phyloP scores from a whole-genome alignment of 2,113 vertebrate genomes.

The Crotalus horridus region DNA sequence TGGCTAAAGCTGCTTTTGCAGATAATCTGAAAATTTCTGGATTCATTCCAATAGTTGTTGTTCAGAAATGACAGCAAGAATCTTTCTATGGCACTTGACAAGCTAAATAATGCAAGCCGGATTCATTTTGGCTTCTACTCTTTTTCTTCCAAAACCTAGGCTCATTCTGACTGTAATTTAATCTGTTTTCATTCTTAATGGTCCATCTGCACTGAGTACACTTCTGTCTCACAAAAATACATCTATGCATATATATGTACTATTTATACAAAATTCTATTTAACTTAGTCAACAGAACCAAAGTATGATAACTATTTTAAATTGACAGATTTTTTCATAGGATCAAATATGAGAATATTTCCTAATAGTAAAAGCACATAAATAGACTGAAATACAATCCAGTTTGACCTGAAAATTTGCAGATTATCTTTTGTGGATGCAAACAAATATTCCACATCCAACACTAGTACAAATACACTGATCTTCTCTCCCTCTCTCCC shows the following conservation, averaged over 20 bases:
- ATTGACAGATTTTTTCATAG: neutral
- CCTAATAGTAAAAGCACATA: conserved; percentile 1
- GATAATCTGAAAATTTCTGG: conserved; percentile 48
- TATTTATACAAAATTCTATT: conserved; percentile 2
- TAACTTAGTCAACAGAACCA: conserved; percentile 2
- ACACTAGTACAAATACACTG: neutral
- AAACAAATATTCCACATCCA: neutral
- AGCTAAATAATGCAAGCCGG: conserved; percentile 15
- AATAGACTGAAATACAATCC: neutral
- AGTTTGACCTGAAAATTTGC: neutral
- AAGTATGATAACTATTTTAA: conserved; percentile 16
- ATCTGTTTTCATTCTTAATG: conserved; percentile 20
- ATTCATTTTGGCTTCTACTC: conserved; percentile 18
- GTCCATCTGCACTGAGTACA: neutral
- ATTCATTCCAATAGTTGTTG: conserved; percentile 39
- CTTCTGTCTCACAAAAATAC: neutral
- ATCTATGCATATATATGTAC: neutral
- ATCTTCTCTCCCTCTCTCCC: neutral
- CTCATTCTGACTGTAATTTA: neutral
- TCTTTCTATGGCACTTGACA: neutral
- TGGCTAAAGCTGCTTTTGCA: conserved; percentile 38
- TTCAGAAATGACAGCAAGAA: conserved; percentile 7
- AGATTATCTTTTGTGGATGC: too few species aligned
- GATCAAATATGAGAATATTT: neutral
- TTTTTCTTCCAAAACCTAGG: conserved; percentile 9